phyloP scores from a whole-genome alignment of 2,113 vertebrate species.

The Oncorhynchus kisutch region DNA sequence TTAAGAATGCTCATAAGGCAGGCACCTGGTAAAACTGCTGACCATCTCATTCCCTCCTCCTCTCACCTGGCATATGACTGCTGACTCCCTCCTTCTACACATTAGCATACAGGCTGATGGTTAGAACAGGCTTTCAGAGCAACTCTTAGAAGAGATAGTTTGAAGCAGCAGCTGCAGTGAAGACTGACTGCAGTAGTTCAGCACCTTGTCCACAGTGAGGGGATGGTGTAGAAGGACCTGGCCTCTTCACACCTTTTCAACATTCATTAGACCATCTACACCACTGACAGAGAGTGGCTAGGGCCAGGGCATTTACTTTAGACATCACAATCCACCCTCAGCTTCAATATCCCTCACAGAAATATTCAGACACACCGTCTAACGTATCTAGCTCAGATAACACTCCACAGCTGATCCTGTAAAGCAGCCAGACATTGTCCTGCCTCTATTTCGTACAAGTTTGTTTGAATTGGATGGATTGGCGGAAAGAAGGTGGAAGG shows the following conservation, averaged over 20 bases:
- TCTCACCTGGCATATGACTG: too few relatives aligned
- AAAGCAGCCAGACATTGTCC: too few relatives aligned
- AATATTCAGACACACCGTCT: not conserved
- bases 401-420: too few relatives aligned
- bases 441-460: too few relatives aligned
- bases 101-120: not conserved
- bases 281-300: slow-evolving; percentile 50
- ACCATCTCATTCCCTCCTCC: not conserved
- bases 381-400: not conserved
- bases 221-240: too few relatives aligned
- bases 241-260: too few relatives aligned
- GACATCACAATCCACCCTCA: too few relatives aligned
- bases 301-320: not conserved
- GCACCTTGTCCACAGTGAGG: too few relatives aligned
- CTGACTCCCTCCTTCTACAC: not conserved
- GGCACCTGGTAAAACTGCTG: not conserved
- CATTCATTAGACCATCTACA: slow-evolving; percentile 38
- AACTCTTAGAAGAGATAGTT: too few relatives aligned
- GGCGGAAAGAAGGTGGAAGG: not conserved
- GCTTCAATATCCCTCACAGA: not conserved
- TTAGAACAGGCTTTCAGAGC: slow-evolving; percentile 9
- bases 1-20: not conserved
- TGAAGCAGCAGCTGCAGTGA: slow-evolving; percentile 40
- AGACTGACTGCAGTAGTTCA: slow-evolving; percentile 37
- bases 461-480: not conserved